phyloP scores from a whole-genome alignment of 2,113 vertebrate genomes.

The Zeus faber region DNA sequence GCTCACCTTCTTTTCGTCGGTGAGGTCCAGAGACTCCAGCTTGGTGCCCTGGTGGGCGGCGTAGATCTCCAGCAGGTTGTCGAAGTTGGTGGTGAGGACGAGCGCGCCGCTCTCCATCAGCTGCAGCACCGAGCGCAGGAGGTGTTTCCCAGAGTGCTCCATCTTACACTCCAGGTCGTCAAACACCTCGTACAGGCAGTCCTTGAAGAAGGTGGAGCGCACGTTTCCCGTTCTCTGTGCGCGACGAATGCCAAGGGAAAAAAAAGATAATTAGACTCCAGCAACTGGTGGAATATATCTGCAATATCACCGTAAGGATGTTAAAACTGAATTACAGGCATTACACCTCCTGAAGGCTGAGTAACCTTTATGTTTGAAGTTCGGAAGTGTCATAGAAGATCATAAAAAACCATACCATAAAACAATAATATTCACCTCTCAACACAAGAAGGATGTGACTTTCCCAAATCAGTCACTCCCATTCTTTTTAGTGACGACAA shows the following conservation, averaged over 20 bases:
- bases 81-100: slow-evolving; percentile 94
- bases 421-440: no score
- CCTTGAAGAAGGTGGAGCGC: slow-evolving; percentile 94
- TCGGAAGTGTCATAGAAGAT: no score
- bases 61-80: slow-evolving; percentile 93
- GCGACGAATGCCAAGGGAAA: neutral
- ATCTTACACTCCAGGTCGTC: slow-evolving; percentile 94
- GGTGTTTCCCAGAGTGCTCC: slow-evolving; percentile 90
- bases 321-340: no score
- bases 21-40: slow-evolving; percentile 93
- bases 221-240: slow-evolving; percentile 91
- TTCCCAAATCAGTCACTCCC: no score
- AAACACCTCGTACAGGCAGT: slow-evolving; percentile 96
- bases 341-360: no score
- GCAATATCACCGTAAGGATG: no score
- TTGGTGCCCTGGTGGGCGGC: slow-evolving; percentile 89
- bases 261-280: no score
- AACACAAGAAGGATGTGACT: no score
- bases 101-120: slow-evolving; percentile 92
- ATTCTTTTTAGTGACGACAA: no score
- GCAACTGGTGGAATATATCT: no score
- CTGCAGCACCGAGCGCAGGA: slow-evolving; percentile 89
- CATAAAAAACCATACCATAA: no score
- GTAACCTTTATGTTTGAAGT: no score
- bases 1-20: slow-evolving; percentile 91